phyloP scores from a whole-genome alignment of 2,888 invertebrate species.

The Drosophila pseudotakahashii region DNA sequence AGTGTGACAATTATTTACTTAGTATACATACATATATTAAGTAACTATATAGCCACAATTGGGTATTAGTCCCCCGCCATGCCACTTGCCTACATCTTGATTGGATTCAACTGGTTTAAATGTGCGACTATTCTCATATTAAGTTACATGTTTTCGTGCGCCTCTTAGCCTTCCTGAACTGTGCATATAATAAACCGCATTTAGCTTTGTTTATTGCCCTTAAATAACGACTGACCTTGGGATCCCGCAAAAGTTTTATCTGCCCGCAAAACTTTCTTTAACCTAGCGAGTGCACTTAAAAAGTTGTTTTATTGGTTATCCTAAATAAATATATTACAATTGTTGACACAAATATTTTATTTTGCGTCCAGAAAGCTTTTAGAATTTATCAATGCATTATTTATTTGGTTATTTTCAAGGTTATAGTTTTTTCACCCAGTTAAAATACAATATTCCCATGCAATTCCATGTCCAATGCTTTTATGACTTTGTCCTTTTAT shows the following conservation, averaged over 20 bases:
- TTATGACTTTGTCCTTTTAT: slow-evolving; percentile 8
- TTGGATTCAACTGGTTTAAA: slow-evolving; percentile 61
- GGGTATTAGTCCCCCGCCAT: slow-evolving; percentile 21
- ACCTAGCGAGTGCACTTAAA: neutral
- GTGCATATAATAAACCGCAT: slow-evolving; percentile 30
- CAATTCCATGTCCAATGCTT: neutral
- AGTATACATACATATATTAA: neutral
- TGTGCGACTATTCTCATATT: slow-evolving; percentile 34
- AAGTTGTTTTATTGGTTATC: neutral
- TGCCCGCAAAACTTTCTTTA: slow-evolving; percentile 4
- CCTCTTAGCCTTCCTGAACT: slow-evolving; percentile 53
- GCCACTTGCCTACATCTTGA: slow-evolving; percentile 25
- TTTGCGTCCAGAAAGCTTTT: neutral
- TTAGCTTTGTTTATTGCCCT: slow-evolving; percentile 50
- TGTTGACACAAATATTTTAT: too few species aligned
- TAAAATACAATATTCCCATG: neutral
- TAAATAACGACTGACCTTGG: slow-evolving; percentile 63
- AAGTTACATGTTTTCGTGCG: slow-evolving; percentile 27
- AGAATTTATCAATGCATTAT: neutral
- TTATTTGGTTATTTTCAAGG: neutral
- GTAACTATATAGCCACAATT: slow-evolving; percentile 15
- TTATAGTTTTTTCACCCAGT: neutral
- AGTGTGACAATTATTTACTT: slow-evolving; percentile 8
- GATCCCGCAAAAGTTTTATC: slow-evolving; percentile 20
- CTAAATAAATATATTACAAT: neutral